Percentiles rank a stretch among this genome's conserved stretches.
Evolutionary conservation across 2,113 vertebrate genomes (phyloP).

Genomic region (Ceyx margarethae): DNA sequence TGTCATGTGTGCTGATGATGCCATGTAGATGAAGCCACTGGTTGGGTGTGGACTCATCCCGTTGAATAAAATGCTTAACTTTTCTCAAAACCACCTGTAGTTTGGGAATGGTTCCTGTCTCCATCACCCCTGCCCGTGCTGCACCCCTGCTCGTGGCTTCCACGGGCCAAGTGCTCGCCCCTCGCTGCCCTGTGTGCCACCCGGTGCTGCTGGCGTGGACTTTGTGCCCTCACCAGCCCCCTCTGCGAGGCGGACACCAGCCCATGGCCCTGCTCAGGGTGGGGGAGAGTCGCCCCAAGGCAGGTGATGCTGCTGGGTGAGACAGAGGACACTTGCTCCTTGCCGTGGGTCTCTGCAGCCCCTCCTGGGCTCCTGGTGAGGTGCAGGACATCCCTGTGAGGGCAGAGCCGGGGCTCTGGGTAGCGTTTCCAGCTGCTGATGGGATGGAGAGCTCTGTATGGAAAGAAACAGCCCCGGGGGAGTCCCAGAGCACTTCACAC

Average conservation of each 20-base stretch:
- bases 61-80: constrained; percentile 81
- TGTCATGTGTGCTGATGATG: constrained; percentile 81
- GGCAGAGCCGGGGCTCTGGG: neutral
- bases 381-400: accelerated
- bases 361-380: neutral
- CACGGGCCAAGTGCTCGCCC: no score
- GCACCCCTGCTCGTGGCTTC: neutral
- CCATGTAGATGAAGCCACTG: constrained; percentile 83
- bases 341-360: neutral
- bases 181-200: neutral
- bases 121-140: neutral
- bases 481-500: neutral
- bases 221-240: neutral
- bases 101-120: neutral
- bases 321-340: accelerated
- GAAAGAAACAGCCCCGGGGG: neutral
- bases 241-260: no score
- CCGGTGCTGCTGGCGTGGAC: no score
- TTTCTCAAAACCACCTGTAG: constrained; percentile 67
- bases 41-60: constrained; percentile 83
- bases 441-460: accelerated
- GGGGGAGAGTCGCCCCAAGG: neutral
- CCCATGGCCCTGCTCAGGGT: accelerated
- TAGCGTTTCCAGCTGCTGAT: neutral
- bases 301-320: neutral